Percentiles rank a stretch among this genome's conserved stretches.
These are phyloP conservation scores for Prochilodus magdalenae DNA, from an alignment of 2,113 vertebrate genomes.

Conservation along the genomic window DNA sequence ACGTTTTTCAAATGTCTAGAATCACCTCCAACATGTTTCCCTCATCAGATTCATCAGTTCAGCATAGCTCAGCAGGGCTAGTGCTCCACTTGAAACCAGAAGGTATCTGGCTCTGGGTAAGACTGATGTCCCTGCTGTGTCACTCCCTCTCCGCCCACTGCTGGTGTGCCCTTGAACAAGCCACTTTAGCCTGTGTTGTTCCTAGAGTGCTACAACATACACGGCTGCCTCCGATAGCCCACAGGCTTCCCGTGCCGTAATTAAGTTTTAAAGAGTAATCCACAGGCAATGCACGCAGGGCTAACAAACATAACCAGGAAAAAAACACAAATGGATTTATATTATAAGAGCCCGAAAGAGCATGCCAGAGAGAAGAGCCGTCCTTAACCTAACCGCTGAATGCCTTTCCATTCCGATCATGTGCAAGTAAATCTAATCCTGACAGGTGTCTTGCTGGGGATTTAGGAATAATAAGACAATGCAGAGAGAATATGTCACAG, in stretches of 20 bases:
- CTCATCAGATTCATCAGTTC: background rate
- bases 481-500: slow-evolving; percentile 29
- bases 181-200: background rate
- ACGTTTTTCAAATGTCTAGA: background rate
- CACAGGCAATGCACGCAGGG: background rate
- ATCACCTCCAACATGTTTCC: background rate
- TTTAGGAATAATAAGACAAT: slow-evolving; percentile 33
- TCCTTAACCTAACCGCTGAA: background rate
- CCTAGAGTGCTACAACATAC: background rate
- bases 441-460: slow-evolving; percentile 27
- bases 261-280: background rate
- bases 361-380: background rate
- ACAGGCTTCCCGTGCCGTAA: background rate
- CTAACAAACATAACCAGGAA: background rate
- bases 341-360: background rate
- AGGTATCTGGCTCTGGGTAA: background rate
- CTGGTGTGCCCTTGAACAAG: background rate
- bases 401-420: slow-evolving; percentile 21
- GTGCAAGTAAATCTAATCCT: slow-evolving; percentile 26
- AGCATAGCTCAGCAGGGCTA: background rate
- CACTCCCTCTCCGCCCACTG: background rate
- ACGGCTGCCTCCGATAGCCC: background rate
- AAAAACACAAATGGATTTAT: background rate
- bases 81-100: background rate
- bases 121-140: background rate